phyloP scores from a whole-genome alignment of 2,888 invertebrate species.

The Hecatera dysodea region DNA sequence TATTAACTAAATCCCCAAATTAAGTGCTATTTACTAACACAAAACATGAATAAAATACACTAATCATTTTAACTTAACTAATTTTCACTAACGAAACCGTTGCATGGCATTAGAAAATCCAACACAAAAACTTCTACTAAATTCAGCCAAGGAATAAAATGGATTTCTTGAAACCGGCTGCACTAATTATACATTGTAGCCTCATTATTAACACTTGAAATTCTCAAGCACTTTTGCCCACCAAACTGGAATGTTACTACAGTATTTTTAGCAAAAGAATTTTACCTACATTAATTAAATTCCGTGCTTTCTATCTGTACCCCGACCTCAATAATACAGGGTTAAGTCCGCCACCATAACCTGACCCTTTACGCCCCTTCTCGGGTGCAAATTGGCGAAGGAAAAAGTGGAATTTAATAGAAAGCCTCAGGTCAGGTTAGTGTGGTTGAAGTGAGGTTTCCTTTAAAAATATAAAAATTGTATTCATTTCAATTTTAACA shows the following conservation, averaged over 20 bases:
- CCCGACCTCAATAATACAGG: slow-evolving; percentile 66
- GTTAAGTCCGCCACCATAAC: slow-evolving; percentile 67
- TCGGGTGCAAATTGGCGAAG: slow-evolving; percentile 43
- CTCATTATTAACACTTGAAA: slow-evolving; percentile 73
- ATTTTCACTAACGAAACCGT: slow-evolving; percentile 4
- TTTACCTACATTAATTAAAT: slow-evolving; percentile 83
- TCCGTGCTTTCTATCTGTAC: slow-evolving; percentile 73
- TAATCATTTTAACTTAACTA: not conserved
- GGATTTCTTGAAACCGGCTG: slow-evolving; percentile 28
- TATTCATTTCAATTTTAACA: slow-evolving; percentile 74
- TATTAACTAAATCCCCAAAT: not conserved
- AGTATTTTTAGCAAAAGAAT: slow-evolving; percentile 76
- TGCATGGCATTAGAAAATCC: slow-evolving; percentile 13
- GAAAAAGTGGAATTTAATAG: slow-evolving; percentile 64
- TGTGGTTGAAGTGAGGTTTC: slow-evolving; percentile 65
- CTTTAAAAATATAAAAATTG: slow-evolving; percentile 77
- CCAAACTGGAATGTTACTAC: slow-evolving; percentile 70
- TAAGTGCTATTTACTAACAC: not conserved
- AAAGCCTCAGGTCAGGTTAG: slow-evolving; percentile 64
- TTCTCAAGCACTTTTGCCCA: slow-evolving; percentile 69
- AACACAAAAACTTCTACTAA: slow-evolving; percentile 25
- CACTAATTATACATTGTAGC: slow-evolving; percentile 65
- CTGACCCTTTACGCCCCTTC: slow-evolving; percentile 70
- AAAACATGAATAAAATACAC: not conserved
- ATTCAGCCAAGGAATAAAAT: slow-evolving; percentile 34